phyloP scores from a whole-genome alignment of 2,797 vertebrate genomes.

The Dryobates pubescens region DNA sequence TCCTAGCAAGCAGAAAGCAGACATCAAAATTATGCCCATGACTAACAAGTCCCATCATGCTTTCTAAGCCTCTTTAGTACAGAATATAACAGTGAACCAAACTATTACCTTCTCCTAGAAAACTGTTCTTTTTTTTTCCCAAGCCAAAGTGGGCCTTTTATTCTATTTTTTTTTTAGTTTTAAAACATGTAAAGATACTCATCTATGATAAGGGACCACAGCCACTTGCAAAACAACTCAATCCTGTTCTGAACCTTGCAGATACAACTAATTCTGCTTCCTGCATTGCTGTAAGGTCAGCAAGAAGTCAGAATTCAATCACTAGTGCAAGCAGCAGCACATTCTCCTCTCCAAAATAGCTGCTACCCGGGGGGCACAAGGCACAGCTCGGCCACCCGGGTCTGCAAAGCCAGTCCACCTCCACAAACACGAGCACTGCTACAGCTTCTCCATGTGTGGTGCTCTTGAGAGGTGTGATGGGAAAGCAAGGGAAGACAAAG shows the following conservation, averaged over 20 bases:
- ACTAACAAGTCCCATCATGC: slow-evolving; percentile 28
- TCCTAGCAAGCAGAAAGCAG: not conserved
- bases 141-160: not conserved
- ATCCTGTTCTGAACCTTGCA: not conserved
- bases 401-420: not conserved
- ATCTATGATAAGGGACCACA: not conserved
- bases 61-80: not conserved
- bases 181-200: not conserved
- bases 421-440: not conserved
- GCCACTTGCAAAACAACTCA: not conserved
- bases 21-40: slow-evolving; percentile 27
- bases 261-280: not conserved
- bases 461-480: not conserved
- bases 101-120: not conserved
- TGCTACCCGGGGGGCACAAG: not conserved
- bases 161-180: not conserved
- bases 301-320: not conserved
- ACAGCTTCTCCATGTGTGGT: not conserved
- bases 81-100: not conserved
- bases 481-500: not conserved
- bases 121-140: not conserved
- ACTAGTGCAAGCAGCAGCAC: not conserved
- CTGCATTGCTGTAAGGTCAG: not conserved
- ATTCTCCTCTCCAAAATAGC: slow-evolving; percentile 12
- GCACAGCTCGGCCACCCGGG: not conserved